Evolutionary conservation across 2,888 invertebrate species (phyloP).

Genomic region (Tiliacea aurago): DNA sequence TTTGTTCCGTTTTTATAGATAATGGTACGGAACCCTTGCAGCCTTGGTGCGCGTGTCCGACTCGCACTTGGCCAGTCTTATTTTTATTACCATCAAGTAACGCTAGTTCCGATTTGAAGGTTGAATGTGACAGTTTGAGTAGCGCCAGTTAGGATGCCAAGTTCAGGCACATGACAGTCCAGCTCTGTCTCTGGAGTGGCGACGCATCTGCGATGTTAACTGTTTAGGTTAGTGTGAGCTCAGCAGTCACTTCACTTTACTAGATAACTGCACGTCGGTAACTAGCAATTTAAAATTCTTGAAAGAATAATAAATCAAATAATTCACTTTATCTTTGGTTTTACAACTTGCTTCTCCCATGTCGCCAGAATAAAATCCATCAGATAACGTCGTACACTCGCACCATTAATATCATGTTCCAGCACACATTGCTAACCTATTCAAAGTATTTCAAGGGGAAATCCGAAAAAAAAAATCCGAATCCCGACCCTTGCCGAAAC

Average conservation of each 20-base stretch:
- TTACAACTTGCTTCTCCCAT: neutral
- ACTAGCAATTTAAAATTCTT: neutral
- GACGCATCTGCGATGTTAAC: neutral
- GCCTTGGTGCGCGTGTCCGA: too few relatives aligned
- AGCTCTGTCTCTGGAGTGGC: neutral
- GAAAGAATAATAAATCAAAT: neutral
- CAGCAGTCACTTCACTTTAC: neutral
- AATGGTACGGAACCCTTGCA: too few relatives aligned
- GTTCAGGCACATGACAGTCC: neutral
- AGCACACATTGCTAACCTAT: slow-evolving; percentile 59
- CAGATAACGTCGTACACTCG: slow-evolving; percentile 19
- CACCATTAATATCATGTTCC: slow-evolving; percentile 59
- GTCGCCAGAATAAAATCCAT: slow-evolving; percentile 11
- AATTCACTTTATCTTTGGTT: neutral
- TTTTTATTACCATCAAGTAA: too few relatives aligned
- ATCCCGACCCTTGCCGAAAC: slow-evolving; percentile 69
- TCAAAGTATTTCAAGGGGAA: slow-evolving; percentile 64
- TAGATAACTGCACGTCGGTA: too few relatives aligned
- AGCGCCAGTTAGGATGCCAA: neutral
- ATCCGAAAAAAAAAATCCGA: slow-evolving; percentile 69
- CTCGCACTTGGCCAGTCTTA: too few relatives aligned
- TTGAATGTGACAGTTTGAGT: neutral
- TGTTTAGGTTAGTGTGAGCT: too few relatives aligned
- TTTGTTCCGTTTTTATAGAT: too few relatives aligned
- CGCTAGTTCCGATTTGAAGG: too few relatives aligned